phyloP scores from a whole-genome alignment of 92 coral and sea anemone species.

The Zoanthus sansibaricus region DNA sequence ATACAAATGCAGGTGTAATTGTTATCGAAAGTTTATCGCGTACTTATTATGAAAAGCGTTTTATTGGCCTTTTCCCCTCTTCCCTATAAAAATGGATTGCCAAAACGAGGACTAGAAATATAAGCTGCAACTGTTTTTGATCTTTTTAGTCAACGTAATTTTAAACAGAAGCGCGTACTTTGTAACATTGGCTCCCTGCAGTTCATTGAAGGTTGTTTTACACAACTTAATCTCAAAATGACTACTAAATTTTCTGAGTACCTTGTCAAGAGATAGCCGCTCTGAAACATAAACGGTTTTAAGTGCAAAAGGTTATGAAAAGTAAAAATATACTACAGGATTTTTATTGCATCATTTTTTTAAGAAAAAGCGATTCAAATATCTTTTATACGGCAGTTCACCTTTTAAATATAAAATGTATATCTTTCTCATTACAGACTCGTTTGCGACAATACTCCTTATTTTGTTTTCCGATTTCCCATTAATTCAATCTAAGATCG shows the following conservation, averaged over 20 bases:
- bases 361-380: neutral
- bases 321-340: neutral
- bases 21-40: slow-evolving; percentile 19
- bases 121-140: neutral
- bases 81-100: neutral
- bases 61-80: neutral
- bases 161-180: neutral
- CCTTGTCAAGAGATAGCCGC: slow-evolving; percentile 5
- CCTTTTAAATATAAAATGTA: neutral
- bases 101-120: neutral
- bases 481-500: slow-evolving; percentile 30
- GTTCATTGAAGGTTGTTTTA: slow-evolving; percentile 6
- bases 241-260: slow-evolving; percentile 31
- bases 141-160: neutral
- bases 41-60: neutral
- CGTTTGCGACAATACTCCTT: slow-evolving; percentile 5
- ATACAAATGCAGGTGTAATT: slow-evolving; percentile 20
- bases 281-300: too few species aligned
- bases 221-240: slow-evolving; percentile 9
- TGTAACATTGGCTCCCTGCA: neutral
- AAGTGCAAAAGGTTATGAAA: neutral
- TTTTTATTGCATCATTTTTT: neutral
- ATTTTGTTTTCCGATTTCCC: slow-evolving; percentile 21
- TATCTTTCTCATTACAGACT: slow-evolving; percentile 33
- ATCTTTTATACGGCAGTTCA: neutral